Conservation (phyloP, 1,140 invertebrate species). For the Grapholita molesta region DNA sequence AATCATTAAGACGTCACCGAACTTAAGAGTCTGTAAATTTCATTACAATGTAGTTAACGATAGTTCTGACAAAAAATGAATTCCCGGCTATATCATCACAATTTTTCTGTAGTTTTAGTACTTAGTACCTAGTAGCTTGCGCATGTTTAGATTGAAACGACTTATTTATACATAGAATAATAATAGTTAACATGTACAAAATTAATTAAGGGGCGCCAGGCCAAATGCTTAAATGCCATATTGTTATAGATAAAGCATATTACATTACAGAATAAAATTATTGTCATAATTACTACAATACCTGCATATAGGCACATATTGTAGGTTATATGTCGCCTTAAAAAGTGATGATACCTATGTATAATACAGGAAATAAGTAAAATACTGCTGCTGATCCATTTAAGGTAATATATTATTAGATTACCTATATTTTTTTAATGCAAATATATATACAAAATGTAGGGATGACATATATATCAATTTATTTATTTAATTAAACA, state of each 20-base stretch:
- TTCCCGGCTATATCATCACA: neutral
- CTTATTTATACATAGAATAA: slow-evolving; percentile 40
- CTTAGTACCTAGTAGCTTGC: slow-evolving; percentile 14
- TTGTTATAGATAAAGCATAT: slow-evolving; percentile 7
- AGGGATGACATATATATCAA: too few relatives aligned
- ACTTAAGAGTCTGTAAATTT: too few relatives aligned
- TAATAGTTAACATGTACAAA: slow-evolving; percentile 42
- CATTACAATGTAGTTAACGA: too few relatives aligned
- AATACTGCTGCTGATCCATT: too few relatives aligned
- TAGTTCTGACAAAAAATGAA: neutral
- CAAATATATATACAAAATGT: too few relatives aligned
- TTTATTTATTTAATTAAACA: too few relatives aligned
- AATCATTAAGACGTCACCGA: too few relatives aligned
- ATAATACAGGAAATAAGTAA: too few relatives aligned
- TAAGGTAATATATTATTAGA: too few relatives aligned
- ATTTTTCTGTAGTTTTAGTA: neutral
- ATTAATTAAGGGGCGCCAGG: slow-evolving; percentile 40
- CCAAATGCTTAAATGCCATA: slow-evolving; percentile 42
- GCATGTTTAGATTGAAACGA: slow-evolving; percentile 22
- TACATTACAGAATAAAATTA: neutral
- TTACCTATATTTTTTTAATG: too few relatives aligned
- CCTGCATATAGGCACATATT: neutral
- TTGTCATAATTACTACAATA: neutral
- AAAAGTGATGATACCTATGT: too few relatives aligned
- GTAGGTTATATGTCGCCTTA: too few relatives aligned